A percentile compares a stretch with the other conserved stretches of the same genome.
These are phyloP conservation scores for Ornithoptera alexandrae DNA, from an alignment of 2,888 invertebrate genomes.

Conservation along the genomic window DNA sequence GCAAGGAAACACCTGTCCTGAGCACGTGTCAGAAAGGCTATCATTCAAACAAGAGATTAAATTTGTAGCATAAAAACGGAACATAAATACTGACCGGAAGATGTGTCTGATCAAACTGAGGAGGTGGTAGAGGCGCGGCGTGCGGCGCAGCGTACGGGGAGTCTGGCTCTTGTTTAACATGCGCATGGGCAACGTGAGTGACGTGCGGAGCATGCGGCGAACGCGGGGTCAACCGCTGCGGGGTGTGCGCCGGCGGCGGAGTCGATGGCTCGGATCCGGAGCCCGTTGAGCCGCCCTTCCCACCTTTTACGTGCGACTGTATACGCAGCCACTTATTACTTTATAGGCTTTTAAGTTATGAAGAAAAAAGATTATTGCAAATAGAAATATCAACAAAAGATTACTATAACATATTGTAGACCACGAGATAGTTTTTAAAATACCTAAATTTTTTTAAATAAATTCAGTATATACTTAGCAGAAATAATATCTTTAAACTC, in stretches of 20 bases:
- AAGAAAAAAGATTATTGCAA: background rate
- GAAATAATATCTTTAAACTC: background rate
- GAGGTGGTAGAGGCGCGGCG: conserved; percentile 53
- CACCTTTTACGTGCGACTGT: conserved; percentile 47
- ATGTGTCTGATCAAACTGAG: conserved; percentile 65
- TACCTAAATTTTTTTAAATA: too few species aligned
- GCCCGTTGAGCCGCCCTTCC: conserved; percentile 66
- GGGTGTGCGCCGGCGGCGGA: conserved; percentile 73
- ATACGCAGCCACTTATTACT: background rate
- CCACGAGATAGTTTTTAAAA: too few species aligned
- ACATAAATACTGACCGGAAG: conserved; percentile 55
- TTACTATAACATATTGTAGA: too few species aligned
- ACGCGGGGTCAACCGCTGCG: conserved; percentile 64
- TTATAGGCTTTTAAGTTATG: background rate
- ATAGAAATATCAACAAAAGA: background rate
- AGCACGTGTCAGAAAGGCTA: too few species aligned
- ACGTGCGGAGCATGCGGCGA: conserved; percentile 49
- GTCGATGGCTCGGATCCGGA: conserved; percentile 75
- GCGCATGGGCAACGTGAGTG: conserved; percentile 37
- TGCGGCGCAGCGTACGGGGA: conserved; percentile 64
- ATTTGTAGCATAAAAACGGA: background rate
- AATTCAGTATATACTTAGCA: too few species aligned
- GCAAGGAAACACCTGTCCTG: too few species aligned
- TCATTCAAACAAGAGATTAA: background rate
- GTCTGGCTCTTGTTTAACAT: conserved; percentile 84